Base-by-base conservation (phyloP, 2,888 invertebrate species). In the Chironomus tentans region DNA sequence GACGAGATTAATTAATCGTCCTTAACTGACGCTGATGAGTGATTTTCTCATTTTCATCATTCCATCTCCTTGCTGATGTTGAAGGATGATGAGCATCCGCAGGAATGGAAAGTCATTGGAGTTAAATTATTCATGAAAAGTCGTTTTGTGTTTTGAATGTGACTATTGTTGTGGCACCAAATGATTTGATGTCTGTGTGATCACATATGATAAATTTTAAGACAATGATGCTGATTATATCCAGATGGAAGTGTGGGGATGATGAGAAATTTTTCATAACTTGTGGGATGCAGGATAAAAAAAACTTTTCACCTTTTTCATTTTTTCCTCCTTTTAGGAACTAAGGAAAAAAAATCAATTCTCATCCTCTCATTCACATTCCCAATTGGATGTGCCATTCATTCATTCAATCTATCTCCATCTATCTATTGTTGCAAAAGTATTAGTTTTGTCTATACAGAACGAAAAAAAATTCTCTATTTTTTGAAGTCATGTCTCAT, bases 401-500 rank as follows among this genome's bases (percentile, higher is more conserved):
- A 65, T 65, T 65, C 72, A 72, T 72, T 72, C 72, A 72, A 72
- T 65, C 22, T 21, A 65, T 65, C 21, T 21, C 56, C n/a, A 24
- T 24, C 24, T 24, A 24, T 61, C 62, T 50, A 61, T 72, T 72
- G 61, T 72, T 72, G 72, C 72, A 72, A 61, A 48, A 61, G 72
- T 72, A 61, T 72, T 62, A 72, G 72, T 72, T 72, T 72, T 72
- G 56, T 72, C 28, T 72, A 38, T 18, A 61, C 38, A 38, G 38
- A 38, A 38, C 1, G 10, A 38, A 38, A 38, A 38, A 38, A 38
- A 38, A 38, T 10, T 38, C 38, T 38, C 10, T 38, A 56, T 21
- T 72, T 72, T 72, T 72, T 72, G 72, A 72, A 62, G 72, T 72
- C 72, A 72, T 72, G 72, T 72, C 72, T 72, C 62, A 72, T 72